These are phyloP conservation scores for Ericerus pela DNA, from an alignment of 1,140 invertebrate species.

Conservation along the genomic window DNA sequence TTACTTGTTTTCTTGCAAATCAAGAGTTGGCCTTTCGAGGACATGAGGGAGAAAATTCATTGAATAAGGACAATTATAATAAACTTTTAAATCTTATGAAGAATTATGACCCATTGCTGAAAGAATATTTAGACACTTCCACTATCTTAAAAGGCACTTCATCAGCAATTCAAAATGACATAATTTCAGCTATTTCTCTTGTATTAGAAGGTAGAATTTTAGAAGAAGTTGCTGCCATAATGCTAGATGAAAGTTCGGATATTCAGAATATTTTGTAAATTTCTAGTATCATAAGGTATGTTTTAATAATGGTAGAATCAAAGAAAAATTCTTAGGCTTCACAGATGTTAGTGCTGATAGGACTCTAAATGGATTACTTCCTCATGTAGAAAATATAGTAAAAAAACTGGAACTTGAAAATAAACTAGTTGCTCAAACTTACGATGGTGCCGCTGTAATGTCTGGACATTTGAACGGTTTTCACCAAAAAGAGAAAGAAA, in stretches of 20 bases:
- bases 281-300: conserved; percentile 23
- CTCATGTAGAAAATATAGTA: not conserved
- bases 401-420: not conserved
- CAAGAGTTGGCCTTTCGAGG: no score
- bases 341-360: not conserved
- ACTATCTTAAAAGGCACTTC: conserved; percentile 27
- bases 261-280: conserved; percentile 23
- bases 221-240: conserved; percentile 26
- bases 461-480: conserved; percentile 12
- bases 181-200: conserved; percentile 26
- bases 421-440: conserved; percentile 16
- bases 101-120: no score
- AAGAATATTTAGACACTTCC: no score
- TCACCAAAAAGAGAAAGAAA: not conserved
- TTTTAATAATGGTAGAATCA: conserved; percentile 2
- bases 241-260: conserved; percentile 28
- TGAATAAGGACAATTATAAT: no score
- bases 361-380: not conserved
- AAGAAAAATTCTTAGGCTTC: conserved; percentile 25
- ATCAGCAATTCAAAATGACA: conserved; percentile 28
- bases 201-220: conserved; percentile 25
- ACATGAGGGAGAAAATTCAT: no score
- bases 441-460: conserved; percentile 19
- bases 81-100: no score
- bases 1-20: no score